phyloP scores from a whole-genome alignment of 2,888 invertebrate species.

The Meliscaeva auricollis region DNA sequence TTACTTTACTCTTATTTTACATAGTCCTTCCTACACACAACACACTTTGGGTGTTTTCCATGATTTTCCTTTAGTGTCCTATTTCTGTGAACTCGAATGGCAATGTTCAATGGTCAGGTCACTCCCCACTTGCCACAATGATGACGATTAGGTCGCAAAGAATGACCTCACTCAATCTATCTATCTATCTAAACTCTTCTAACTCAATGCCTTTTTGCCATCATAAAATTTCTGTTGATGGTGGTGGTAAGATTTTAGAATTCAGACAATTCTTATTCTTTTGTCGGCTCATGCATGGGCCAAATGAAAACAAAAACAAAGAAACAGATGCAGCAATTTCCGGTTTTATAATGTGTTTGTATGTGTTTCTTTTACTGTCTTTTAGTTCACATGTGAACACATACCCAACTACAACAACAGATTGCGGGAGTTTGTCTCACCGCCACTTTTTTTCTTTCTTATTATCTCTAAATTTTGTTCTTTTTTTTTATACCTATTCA shows the following conservation, averaged over 20 bases:
- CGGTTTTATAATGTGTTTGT: conserved; percentile 50
- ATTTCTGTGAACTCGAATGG: not conserved
- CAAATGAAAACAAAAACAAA: conserved; percentile 64
- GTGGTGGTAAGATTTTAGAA: conserved; percentile 7
- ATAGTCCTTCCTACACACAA: too few species aligned
- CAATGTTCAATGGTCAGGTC: conserved; percentile 7
- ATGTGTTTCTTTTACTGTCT: conserved; percentile 54
- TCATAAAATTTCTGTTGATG: not conserved
- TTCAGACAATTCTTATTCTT: not conserved
- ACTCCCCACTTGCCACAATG: not conserved
- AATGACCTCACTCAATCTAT: conserved; percentile 26
- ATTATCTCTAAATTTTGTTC: conserved; percentile 45
- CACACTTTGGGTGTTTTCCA: conserved; percentile 1
- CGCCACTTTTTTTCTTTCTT: conserved; percentile 39
- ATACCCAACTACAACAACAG: conserved; percentile 1
- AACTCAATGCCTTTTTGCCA: not conserved
- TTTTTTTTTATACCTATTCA: conserved; percentile 27
- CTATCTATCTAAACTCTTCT: not conserved
- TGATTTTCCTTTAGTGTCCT: conserved; percentile 6
- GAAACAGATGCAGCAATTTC: conserved; percentile 75
- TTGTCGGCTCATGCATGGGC: conserved; percentile 15
- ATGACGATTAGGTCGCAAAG: conserved; percentile 4
- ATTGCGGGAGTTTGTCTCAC: conserved; percentile 51
- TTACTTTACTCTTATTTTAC: too few species aligned
- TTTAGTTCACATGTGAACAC: not conserved